Percentiles rank a stretch among this genome's conserved stretches.
Evolutionary conservation across 2,888 invertebrate genomes (phyloP).

Genomic region (Pseudeuparius sepicola): DNA sequence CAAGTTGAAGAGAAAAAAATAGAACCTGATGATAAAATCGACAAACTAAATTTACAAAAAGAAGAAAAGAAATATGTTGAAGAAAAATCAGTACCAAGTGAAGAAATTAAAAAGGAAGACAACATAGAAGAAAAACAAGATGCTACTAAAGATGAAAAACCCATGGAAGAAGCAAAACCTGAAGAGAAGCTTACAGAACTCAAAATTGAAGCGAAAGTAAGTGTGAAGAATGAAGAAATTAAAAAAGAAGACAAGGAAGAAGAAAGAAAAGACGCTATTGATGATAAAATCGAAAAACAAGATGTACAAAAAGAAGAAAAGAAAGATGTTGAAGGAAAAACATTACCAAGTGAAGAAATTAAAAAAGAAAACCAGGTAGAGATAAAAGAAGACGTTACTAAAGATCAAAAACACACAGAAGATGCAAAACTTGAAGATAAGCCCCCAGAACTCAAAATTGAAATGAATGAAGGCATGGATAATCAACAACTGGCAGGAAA

Average conservation of each 20-base stretch:
- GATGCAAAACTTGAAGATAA: conserved; percentile 27
- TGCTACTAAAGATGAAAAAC: background rate
- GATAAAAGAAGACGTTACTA: conserved; percentile 8
- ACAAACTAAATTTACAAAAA: no score
- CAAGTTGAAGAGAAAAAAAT: background rate
- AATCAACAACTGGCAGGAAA: background rate
- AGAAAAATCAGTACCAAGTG: conserved; percentile 1
- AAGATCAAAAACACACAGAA: conserved; percentile 22
- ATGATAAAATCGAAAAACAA: conserved; percentile 15
- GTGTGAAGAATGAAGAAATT: conserved; percentile 21
- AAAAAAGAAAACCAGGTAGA: conserved; percentile 33
- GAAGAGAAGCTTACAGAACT: conserved; percentile 5
- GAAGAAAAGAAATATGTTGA: background rate
- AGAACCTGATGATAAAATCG: conserved; percentile 4
- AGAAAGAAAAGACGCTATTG: conserved; percentile 17
- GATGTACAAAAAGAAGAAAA: conserved; percentile 21
- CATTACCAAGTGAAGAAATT: conserved; percentile 1
- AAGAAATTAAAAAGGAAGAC: background rate
- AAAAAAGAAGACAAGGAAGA: conserved; percentile 22
- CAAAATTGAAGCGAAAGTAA: conserved; percentile 1
- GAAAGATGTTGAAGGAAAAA: conserved; percentile 4
- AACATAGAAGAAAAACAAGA: conserved; percentile 1
- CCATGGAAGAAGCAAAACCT: background rate
- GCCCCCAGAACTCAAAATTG: conserved; percentile 34
- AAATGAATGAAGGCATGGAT: conserved; percentile 8